Evolutionary conservation across 2,888 invertebrate species (phyloP), one percentile per base, ranked within the genome.

Genomic region (Malthinus seriepunctatus): DNA sequence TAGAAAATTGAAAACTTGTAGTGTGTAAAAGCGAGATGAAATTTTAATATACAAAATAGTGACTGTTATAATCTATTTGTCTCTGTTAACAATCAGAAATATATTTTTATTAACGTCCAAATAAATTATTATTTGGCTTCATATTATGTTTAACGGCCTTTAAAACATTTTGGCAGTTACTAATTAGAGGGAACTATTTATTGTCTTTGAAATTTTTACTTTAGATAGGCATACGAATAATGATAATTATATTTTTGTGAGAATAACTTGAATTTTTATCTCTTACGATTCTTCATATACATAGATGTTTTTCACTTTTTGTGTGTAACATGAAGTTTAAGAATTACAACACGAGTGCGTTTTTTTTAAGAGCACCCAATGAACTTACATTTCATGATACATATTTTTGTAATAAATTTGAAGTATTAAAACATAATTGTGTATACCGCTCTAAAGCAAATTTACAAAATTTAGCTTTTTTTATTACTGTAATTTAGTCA

Each of bases 1-100:
- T 63, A 63, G 54, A 64, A 63, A 55, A 63, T 62, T 42, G 12
- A 42, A 53, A 51, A 62, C 48, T 62, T 65, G 65, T 60, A 52
- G 61, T 67, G 61, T 63, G 34, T 12, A 33, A 47, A 14, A 33
- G 14, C 14, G 47, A 34, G 32, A 47, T 32, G 32, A 47, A 10
- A 33, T 45, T 56, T 44, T 34, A 49, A 37, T 56, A 45, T 49
- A 56, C 42, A 56, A 50, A 50, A 23, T 33, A 39, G 45, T 56
- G 32, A 50, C 14, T 37, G 15, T 33, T 11, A 38, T 37, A 14
- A 31, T 12, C 45, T 32, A 51, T 56, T 56, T 53, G 48, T 48
- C 52, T 58, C 46, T 51, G 23, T 52, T 35, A 48, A 58, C 48
- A 42, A 12, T 58, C 52, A 51, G 42, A 51, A 31, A 23, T 46